Percentiles rank a stretch among this genome's conserved stretches.
phyloP scores from a whole-genome alignment of 2,797 vertebrate species.

The Cynopterus sphinx region DNA sequence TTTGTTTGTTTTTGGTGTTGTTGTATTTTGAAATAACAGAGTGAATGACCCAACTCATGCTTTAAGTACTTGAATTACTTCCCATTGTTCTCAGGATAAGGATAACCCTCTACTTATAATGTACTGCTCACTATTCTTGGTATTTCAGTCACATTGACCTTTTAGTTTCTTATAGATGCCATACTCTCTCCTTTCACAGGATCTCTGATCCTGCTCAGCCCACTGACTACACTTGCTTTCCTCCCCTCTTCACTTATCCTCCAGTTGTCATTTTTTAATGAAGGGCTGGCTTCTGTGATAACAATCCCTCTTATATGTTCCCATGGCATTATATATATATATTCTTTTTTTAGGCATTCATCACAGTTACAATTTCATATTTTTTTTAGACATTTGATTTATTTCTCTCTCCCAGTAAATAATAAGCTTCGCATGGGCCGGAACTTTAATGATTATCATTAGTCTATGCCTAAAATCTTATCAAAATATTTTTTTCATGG shows the following conservation, averaged over 20 bases:
- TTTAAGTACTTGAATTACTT: neutral
- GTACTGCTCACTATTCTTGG: neutral
- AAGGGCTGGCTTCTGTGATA: neutral
- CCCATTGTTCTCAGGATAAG: neutral
- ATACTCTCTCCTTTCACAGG: neutral
- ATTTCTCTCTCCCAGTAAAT: neutral
- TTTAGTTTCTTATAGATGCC: neutral
- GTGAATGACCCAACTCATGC: neutral
- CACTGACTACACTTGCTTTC: neutral
- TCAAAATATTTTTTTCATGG: neutral
- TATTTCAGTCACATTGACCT: neutral
- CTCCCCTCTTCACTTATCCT: neutral
- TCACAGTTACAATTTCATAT: neutral
- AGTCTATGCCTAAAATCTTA: neutral
- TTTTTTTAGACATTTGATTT: constrained; percentile 1
- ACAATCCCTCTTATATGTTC: neutral
- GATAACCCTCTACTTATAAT: neutral
- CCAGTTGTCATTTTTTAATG: neutral
- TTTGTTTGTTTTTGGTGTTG: neutral
- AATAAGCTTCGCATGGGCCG: neutral
- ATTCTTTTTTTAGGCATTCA: neutral
- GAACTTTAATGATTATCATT: neutral
- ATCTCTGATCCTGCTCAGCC: neutral
- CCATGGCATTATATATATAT: neutral
- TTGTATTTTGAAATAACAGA: neutral